Evolutionary conservation across 2,113 vertebrate genomes (phyloP).

Genomic region (Trogon surrucura): DNA sequence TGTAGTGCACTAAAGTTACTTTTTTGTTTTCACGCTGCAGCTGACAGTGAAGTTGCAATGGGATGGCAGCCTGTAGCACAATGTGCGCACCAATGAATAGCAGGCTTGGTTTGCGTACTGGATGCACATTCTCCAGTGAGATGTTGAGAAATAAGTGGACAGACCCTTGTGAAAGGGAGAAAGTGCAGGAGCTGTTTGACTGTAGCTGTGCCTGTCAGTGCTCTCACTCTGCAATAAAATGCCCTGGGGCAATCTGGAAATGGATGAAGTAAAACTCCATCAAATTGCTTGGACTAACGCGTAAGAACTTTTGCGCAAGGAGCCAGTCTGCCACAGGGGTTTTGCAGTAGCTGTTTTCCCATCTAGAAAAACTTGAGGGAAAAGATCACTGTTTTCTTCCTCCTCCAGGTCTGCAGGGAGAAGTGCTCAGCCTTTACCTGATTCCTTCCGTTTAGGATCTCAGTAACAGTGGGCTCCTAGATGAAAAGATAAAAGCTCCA

Average conservation of each 20-base stretch:
- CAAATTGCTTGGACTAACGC: not conserved
- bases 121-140: not conserved
- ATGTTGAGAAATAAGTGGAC: not conserved
- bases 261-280: not conserved
- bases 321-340: not conserved
- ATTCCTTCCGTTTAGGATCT: not conserved
- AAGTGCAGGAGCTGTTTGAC: not conserved
- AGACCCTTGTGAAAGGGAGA: not conserved
- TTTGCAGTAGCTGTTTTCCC: not conserved
- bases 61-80: not conserved
- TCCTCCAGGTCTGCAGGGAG: not conserved
- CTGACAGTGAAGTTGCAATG: not conserved
- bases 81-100: not conserved
- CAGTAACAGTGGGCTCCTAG: not conserved
- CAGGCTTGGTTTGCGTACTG: not conserved
- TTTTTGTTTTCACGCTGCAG: not conserved
- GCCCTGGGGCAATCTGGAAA: not conserved
- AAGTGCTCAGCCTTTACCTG: not conserved
- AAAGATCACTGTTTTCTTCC: not conserved
- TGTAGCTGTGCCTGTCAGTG: not conserved
- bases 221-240: not conserved
- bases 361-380: not conserved
- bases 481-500: not conserved
- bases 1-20: no score
- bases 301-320: not conserved